Base-by-base conservation (phyloP, 2,113 vertebrate species). In the Brachyhypopomus occidentalis region DNA sequence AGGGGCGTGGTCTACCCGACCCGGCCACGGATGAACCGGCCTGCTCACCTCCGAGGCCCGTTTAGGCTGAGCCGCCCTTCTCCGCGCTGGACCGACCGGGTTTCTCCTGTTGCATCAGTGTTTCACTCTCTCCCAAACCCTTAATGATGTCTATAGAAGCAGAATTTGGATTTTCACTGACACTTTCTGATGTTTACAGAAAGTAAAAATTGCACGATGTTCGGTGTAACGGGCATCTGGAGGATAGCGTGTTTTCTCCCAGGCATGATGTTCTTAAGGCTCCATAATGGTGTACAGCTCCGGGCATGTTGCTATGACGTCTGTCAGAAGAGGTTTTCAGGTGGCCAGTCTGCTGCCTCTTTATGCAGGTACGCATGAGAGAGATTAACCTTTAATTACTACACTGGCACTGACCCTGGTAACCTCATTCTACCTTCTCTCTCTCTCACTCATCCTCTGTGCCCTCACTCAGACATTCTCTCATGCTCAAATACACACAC, bases 371-470 rank as follows among this genome's bases (percentile, higher is more conserved):
- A 73, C 72, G 34, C 48, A 75, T 22, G 4, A 76, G 63, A n/a
- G 67, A 72, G 80, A 85, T 82, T 67, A 85, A 77, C 59, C 55
- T 80, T 85, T 83, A 80, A 83, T 83, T 80, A 72, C 73, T 69
- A 67, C 73, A 38, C 73, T 76, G 73, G 72, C 69, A 34, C 66
- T 77, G 72, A 80, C 80, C 79, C 66, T 7, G n/a, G 48, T 30
- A 71, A 70, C 52, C 78, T 74, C 55, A 63, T 77, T 81, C 55
- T 66, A 22, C 34, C 75, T 38, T 41, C 27, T 63, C 62, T 1
- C 0, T 36, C n/a, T 22, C 63, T 66, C 66, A 56, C 67, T 56
- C 64, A 7, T n/a, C 36, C 30, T 67, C n/a, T 41, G 36, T 70
- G 25, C 69, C 45, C 11, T 25, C 5, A 11, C 48, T 30, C 55